A percentile compares a stretch with the other conserved stretches of the same genome.
Conservation (phyloP, 1,140 invertebrate species). For the Philotrypesis tridentata region DNA sequence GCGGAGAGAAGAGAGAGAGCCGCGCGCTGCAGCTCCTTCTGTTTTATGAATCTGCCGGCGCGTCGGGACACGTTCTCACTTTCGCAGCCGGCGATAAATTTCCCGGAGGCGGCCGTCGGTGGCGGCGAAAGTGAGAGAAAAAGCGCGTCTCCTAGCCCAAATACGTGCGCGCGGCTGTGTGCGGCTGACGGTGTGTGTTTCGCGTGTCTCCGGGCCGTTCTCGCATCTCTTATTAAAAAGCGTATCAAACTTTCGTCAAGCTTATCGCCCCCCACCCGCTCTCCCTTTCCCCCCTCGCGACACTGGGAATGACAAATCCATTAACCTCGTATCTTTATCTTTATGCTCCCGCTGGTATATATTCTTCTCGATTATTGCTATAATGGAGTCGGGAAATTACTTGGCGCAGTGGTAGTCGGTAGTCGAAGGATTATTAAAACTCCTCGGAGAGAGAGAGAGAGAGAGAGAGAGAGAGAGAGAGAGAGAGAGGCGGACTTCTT, state of each 20-base stretch:
- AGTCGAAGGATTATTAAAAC: background rate
- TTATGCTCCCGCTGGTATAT: no score
- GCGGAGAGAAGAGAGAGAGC: background rate
- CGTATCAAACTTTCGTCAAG: constrained; percentile 24
- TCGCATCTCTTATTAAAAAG: constrained; percentile 44
- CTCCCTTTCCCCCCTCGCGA: no score
- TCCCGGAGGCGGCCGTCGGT: background rate
- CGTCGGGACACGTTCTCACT: constrained; percentile 22
- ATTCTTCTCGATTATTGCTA: background rate
- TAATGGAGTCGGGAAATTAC: background rate
- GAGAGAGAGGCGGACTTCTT: background rate
- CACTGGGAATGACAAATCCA: background rate
- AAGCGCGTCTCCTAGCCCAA: background rate
- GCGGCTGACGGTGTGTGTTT: background rate
- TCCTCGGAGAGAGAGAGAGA: no score
- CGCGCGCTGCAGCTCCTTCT: no score
- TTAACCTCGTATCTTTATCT: no score
- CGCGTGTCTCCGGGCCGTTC: constrained; percentile 25
- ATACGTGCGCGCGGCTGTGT: background rate
- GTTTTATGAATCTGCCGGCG: constrained; percentile 28
- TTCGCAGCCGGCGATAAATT: constrained; percentile 37
- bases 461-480: no score
- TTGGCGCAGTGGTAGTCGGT: background rate
- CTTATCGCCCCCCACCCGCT: no score
- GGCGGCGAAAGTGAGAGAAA: background rate